These are phyloP conservation scores for Cygnus buccinator DNA, from an alignment of 2,113 vertebrate species.

Conservation along the genomic window DNA sequence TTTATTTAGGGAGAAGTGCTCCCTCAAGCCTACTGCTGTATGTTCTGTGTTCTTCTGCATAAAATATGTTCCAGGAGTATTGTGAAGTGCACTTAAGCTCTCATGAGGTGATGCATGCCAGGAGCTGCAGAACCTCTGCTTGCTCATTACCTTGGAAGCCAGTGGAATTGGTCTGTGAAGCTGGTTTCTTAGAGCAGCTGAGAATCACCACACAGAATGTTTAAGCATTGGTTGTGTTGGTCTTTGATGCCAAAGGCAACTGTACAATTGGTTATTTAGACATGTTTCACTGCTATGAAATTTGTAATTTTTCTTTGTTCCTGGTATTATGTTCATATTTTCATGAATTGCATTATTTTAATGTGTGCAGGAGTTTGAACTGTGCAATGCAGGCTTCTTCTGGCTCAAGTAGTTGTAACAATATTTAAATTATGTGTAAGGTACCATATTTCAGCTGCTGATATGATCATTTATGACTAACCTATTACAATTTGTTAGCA, in stretches of 20 bases:
- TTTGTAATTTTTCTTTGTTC: not conserved
- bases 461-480: slow-evolving; percentile 78
- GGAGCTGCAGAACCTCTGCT: not conserved
- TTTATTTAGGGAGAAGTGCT: not conserved
- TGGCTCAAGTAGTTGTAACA: slow-evolving; percentile 20
- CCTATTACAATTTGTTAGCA: slow-evolving; percentile 76
- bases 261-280: not conserved
- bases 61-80: not conserved
- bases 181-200: not conserved
- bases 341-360: not conserved
- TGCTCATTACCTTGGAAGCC: not conserved
- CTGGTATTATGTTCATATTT: not conserved
- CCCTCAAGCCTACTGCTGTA: not conserved
- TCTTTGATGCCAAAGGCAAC: not conserved
- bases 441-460: slow-evolving; percentile 61
- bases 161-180: not conserved
- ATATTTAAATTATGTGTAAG: slow-evolving; percentile 65
- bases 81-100: not conserved
- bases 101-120: not conserved
- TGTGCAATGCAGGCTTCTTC: not conserved
- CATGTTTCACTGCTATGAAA: not conserved
- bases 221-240: not conserved
- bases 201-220: not conserved
- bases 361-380: not conserved
- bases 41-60: not conserved